phyloP scores from a whole-genome alignment of 2,888 invertebrate species.

The Nemapogon koenigi region DNA sequence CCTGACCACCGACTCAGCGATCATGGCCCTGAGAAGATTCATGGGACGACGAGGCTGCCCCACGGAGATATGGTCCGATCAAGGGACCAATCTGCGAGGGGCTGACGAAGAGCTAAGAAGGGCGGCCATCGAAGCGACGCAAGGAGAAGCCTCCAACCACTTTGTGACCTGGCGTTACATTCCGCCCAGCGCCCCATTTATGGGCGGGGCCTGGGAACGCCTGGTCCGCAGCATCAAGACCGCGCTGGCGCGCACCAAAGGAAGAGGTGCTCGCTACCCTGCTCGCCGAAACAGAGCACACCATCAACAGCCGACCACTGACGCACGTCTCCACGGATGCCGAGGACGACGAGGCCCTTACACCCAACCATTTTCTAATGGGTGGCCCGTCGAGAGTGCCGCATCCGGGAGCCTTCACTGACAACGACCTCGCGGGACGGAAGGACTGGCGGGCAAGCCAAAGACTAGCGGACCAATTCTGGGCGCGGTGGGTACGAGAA shows the following conservation, averaged over 20 bases:
- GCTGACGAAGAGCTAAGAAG: conserved; percentile 5
- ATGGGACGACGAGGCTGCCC: conserved; percentile 9
- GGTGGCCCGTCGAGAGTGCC: too few species aligned
- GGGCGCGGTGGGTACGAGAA: conserved; percentile 12
- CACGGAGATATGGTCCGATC: conserved; percentile 7
- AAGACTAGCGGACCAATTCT: conserved; percentile 12
- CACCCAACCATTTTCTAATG: too few species aligned
- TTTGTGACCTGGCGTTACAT: conserved; percentile 17
- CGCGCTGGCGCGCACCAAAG: conserved; percentile 13
- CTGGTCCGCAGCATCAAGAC: too few species aligned
- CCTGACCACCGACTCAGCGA: conserved; percentile 9
- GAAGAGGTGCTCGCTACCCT: conserved; percentile 13
- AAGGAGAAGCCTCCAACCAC: too few species aligned
- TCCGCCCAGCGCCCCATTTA: conserved; percentile 14
- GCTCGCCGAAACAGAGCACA: conserved; percentile 13
- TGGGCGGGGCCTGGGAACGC: conserved; percentile 17
- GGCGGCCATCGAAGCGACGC: neutral
- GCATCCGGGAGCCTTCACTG: neutral
- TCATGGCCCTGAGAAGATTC: conserved; percentile 9
- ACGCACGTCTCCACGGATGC: conserved; percentile 24
- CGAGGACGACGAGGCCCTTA: conserved; percentile 21
- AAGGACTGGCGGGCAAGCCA: conserved; percentile 11
- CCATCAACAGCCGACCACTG: conserved; percentile 28
- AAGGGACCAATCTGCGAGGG: conserved; percentile 10
- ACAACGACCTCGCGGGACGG: neutral